Base-by-base conservation (phyloP, 2,113 vertebrate genomes). In the Amia ocellicauda region DNA sequence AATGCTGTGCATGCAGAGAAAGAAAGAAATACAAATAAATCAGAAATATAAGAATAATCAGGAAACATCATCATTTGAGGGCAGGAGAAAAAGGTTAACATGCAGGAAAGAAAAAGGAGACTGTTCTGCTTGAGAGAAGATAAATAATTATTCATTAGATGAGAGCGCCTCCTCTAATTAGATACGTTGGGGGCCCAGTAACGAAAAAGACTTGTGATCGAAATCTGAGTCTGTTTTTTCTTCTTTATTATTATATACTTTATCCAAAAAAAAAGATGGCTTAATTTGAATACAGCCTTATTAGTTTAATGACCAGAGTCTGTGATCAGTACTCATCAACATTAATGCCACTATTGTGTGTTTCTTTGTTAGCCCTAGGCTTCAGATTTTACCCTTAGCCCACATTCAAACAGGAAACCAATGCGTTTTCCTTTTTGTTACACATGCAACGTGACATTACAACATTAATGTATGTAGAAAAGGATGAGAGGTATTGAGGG, bases 281-380 rank as follows among this genome's bases (percentile, higher is more conserved):
- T 77, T 96, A 90, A 95, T 97, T 93, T 91, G 87, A 91, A 94
- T 91, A 93, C 82, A 86, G 89, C 90, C 91, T 95, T 93, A 94
- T 98, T 97, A 97, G 91, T 95, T 91, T 97, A 98, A 97, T 97
- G 94, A 95, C 90, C 80, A 83, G 85, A 90, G 91, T 85, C 65
- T 84, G 88, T 93, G 91, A 94, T 97, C 95, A 98, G 91, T 88
- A 93, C 83, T 94, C 93, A 97, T 97, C 92, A 97, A 83, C 86
- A 86, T 96, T 89, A 93, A 87, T 91, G 91, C 91, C 76, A 81
- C 62, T 69, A 82, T 86, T 88, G 86, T 89, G 85, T 74, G 72
- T 75, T 82, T 83, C 72, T 75, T 74, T 81, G 72, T 86, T 89
- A 75, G 93, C 93, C 92, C 87, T 88, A 77, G 93, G 93, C 92